phyloP scores from a whole-genome alignment of 2,113 vertebrate genomes.

The Bufo bufo region DNA sequence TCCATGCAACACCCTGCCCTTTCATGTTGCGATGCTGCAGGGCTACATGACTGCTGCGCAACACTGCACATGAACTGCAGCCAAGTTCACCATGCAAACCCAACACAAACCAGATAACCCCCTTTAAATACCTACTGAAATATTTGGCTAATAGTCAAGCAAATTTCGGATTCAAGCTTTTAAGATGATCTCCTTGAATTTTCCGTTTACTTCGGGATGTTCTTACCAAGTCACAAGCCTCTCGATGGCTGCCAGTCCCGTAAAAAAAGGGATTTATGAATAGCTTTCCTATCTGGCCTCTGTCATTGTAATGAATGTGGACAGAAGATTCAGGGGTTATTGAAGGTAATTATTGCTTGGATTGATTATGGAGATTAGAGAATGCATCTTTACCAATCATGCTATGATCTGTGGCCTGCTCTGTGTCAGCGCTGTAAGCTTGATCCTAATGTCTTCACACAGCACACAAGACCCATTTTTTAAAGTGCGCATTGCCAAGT shows the following conservation, averaged over 20 bases:
- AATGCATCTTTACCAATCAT: constrained; percentile 35
- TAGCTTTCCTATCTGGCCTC: constrained; percentile 28
- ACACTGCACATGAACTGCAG: no score
- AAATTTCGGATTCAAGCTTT: constrained; percentile 1
- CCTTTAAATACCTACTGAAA: neutral
- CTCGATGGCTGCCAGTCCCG: constrained; percentile 19
- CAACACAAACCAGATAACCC: neutral
- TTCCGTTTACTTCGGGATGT: neutral
- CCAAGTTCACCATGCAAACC: no score
- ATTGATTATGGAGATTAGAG: constrained; percentile 41
- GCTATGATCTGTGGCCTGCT: constrained; percentile 24
- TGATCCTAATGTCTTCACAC: constrained; percentile 43
- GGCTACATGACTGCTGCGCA: no score
- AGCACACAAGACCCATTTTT: constrained; percentile 41
- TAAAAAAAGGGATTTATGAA: neutral
- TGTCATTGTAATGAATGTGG: constrained; percentile 39
- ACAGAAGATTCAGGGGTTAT: constrained; percentile 37
- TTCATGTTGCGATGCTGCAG: no score
- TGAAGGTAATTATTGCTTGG: constrained; percentile 47
- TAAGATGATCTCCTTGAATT: neutral
- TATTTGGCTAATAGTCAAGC: neutral
- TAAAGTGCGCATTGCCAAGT: constrained; percentile 11
- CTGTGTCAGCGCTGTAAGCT: constrained; percentile 25
- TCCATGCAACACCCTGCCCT: no score
- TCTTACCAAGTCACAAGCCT: constrained; percentile 6